These are phyloP conservation scores for Slavum lentiscoides DNA, from an alignment of 2,888 invertebrate genomes.

Conservation along the genomic window DNA sequence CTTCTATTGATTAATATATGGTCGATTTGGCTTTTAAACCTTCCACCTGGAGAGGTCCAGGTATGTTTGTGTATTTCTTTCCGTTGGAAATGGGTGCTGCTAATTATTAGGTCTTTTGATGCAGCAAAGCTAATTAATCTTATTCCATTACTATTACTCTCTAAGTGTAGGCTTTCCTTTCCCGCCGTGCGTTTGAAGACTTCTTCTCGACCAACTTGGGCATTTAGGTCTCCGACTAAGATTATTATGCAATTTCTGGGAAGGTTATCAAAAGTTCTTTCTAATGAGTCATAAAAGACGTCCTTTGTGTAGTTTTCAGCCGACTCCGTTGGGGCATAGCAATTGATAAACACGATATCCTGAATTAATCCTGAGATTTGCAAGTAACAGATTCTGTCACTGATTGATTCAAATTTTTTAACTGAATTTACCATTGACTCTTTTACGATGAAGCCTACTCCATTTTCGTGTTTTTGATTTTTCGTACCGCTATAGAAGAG, in stretches of 20 bases:
- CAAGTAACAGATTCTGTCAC: not conserved
- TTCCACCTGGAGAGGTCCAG: too few relatives aligned
- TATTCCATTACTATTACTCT: too few relatives aligned
- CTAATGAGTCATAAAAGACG: slow-evolving; percentile 3
- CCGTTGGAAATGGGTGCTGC: slow-evolving; percentile 8
- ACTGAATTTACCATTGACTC: not conserved
- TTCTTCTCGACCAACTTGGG: not conserved
- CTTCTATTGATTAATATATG: too few relatives aligned
- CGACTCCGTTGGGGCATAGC: not conserved
- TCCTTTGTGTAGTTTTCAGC: not conserved
- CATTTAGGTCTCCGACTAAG: not conserved
- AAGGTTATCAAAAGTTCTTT: slow-evolving; percentile 9
- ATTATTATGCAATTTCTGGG: not conserved
- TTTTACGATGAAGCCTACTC: not conserved
- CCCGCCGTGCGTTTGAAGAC: not conserved
- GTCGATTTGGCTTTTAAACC: too few relatives aligned
- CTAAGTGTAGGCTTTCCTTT: not conserved
- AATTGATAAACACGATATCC: not conserved
- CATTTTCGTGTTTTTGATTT: not conserved
- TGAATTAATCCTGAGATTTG: not conserved
- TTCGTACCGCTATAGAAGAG: not conserved
- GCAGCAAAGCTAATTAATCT: not conserved
- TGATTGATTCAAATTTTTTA: not conserved
- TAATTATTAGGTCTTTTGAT: not conserved
- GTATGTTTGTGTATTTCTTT: too few relatives aligned